Evolutionary conservation across 2,888 invertebrate genomes (phyloP).

Genomic region (Calephelis perditalis): DNA sequence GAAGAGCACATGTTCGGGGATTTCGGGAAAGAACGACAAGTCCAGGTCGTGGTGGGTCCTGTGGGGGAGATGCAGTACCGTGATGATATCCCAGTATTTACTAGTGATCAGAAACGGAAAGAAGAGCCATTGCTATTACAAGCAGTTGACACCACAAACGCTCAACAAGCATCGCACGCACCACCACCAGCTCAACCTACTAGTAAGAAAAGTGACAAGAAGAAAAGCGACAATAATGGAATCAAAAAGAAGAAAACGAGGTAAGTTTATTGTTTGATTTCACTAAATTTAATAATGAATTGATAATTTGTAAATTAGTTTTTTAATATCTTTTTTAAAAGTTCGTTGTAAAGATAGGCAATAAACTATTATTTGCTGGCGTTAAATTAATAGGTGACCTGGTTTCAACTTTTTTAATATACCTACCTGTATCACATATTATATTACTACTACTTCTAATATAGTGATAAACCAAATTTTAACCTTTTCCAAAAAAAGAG

Average conservation of each 20-base stretch:
- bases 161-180: constrained; percentile 42
- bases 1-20: constrained; percentile 90
- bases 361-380: no score
- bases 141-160: constrained; percentile 52
- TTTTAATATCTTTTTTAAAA: no score
- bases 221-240: constrained; percentile 90
- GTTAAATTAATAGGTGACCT: no score
- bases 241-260: constrained; percentile 96
- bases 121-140: constrained; percentile 65
- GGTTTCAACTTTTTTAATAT: no score
- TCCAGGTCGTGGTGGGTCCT: constrained; percentile 69
- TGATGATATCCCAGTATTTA: constrained; percentile 61
- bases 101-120: constrained; percentile 54
- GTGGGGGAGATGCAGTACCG: constrained; percentile 73
- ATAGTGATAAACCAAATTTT: no score
- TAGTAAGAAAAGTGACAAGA: constrained; percentile 86
- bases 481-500: no score
- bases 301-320: no score
- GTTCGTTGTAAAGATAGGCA: no score
- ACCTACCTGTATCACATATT: no score
- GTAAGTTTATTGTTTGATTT: constrained; percentile 57
- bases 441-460: no score
- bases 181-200: constrained; percentile 62
- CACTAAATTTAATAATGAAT: no score
- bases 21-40: constrained; percentile 79